phyloP scores from a whole-genome alignment of 2,113 vertebrate species.

The Heliornis fulica region DNA sequence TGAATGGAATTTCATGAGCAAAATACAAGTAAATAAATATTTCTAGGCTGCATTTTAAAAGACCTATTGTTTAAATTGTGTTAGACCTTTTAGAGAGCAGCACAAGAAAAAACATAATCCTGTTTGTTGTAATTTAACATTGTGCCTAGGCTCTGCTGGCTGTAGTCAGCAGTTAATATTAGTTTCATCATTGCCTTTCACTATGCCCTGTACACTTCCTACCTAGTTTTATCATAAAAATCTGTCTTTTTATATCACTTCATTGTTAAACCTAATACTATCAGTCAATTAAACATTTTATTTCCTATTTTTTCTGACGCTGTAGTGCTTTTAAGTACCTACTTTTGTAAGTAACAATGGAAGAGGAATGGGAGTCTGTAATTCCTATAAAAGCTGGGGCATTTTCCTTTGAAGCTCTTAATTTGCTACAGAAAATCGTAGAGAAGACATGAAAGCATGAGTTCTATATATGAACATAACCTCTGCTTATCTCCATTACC shows the following conservation, averaged over 20 bases:
- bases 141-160: not conserved
- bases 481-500: slow-evolving; percentile 72
- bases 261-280: not conserved
- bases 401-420: not conserved
- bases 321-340: not conserved
- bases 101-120: not conserved
- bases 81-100: not conserved
- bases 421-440: not conserved
- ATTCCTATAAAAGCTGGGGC: not conserved
- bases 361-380: not conserved
- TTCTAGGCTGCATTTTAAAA: not conserved
- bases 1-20: not conserved
- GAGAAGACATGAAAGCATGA: not conserved
- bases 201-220: not conserved
- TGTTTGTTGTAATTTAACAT: not conserved
- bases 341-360: not conserved
- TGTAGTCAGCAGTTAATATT: not conserved
- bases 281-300: not conserved
- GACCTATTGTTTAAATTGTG: not conserved
- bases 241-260: not conserved
- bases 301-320: not conserved
- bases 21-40: not conserved
- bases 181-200: not conserved
- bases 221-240: not conserved
- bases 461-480: fast-evolving